Conservation (phyloP, 2,797 vertebrate species). For the Tadarida brasiliensis region DNA sequence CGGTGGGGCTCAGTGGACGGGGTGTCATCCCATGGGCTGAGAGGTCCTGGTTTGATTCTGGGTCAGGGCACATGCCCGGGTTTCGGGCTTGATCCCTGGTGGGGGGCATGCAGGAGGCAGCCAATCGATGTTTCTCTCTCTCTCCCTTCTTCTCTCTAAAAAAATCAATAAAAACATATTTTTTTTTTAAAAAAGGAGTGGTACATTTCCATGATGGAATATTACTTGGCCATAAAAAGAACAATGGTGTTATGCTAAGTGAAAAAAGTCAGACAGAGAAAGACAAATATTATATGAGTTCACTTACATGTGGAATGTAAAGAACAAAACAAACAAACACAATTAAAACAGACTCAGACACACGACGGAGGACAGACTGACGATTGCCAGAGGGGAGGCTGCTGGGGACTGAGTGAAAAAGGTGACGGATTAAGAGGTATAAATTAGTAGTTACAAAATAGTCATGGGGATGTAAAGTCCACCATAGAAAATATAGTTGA, state of each 20-base stretch:
- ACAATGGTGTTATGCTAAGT: background rate
- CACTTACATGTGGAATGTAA: background rate
- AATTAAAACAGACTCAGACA: background rate
- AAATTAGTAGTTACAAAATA: background rate
- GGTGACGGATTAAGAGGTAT: background rate
- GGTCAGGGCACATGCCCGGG: too few relatives aligned
- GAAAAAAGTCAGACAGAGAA: background rate
- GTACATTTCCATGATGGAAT: background rate
- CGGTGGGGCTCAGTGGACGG: too few relatives aligned
- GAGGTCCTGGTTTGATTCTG: too few relatives aligned
- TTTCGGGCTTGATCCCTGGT: too few relatives aligned
- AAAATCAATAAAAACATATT: too few relatives aligned
- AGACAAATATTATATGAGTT: background rate
- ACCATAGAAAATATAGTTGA: background rate
- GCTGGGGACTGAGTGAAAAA: background rate
- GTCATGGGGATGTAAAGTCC: background rate
- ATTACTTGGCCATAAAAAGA: background rate
- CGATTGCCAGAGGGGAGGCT: background rate
- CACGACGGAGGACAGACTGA: background rate
- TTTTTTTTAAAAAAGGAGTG: too few relatives aligned
- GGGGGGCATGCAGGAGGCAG: too few relatives aligned
- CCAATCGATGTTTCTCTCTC: too few relatives aligned
- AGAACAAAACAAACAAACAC: background rate
- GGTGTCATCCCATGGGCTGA: too few relatives aligned
- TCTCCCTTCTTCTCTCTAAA: too few relatives aligned